Base-by-base conservation (phyloP, 2,888 invertebrate species). In the Ectropis crepuscularia region DNA sequence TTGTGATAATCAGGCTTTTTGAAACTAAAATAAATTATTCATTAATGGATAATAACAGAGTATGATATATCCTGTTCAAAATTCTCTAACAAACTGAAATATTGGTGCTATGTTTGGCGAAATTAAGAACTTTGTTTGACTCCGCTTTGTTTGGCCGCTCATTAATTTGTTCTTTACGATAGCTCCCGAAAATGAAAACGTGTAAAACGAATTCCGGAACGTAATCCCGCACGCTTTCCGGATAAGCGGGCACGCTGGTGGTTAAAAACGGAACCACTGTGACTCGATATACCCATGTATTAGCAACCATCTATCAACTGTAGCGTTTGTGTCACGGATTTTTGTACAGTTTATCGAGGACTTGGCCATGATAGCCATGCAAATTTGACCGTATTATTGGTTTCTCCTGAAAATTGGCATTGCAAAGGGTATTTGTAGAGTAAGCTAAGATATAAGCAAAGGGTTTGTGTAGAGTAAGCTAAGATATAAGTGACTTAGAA, bases 151-250 rank as follows among this genome's bases (percentile, higher is more conserved):
- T n/a, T n/a, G 10, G 53, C 60, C 55, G 53, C 57, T 60, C 66
- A 67, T 63, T 67, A 62, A 67, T 67, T 63, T 62, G 66, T 60
- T 67, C 63, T 66, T 65, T 61, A 65, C 66, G 59, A 63, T 60
- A 59, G 63, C 57, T 65, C 61, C 65, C 64, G 63, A 72, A 70
- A 70, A 68, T 64, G 66, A 65, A 61, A 61, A 67, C 65, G 64
- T 67, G 69, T 68, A 71, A 71, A 72, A 68, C 63, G 64, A 57
- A 68, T 65, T 67, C 65, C 57, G 49, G 68, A 59, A 61, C 48
- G 61, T 70, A 67, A 70, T 69, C 69, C 73, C 55, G 68, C 59
- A 51, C 59, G 64, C 68, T 67, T 68, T 71, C 57, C 68, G 69
- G 70, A 57, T 68, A 68, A 71, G 61, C 65, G 71, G 67, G 49